Conservation (phyloP, 2,797 vertebrate genomes). For the Neostethus bicornis region DNA sequence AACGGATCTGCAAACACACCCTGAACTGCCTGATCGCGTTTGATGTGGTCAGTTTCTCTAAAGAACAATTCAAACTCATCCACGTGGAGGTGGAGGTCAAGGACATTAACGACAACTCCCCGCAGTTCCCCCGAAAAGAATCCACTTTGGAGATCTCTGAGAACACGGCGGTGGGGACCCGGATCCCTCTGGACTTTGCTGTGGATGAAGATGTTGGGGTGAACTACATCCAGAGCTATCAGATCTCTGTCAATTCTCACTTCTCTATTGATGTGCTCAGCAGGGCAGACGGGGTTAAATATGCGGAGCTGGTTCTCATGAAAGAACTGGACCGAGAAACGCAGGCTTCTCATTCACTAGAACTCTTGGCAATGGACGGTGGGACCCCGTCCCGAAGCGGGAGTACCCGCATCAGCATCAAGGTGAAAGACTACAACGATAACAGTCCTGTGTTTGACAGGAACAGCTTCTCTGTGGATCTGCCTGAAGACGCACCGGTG, state of each 20-base stretch:
- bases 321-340: constrained; percentile 93
- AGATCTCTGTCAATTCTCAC: constrained; percentile 90
- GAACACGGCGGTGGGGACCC: constrained; percentile 88
- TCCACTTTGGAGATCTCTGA: constrained; percentile 91
- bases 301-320: constrained; percentile 93
- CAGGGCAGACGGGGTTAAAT: constrained; percentile 92
- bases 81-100: constrained; percentile 97
- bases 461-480: constrained; percentile 84
- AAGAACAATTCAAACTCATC: constrained; percentile 90
- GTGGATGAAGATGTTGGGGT: constrained; percentile 89
- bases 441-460: constrained; percentile 91
- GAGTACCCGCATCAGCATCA: constrained; percentile 87
- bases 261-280: constrained; percentile 92
- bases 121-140: constrained; percentile 87
- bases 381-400: constrained; percentile 88
- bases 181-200: constrained; percentile 89
- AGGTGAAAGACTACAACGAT: constrained; percentile 95
- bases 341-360: constrained; percentile 87
- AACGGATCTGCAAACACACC: constrained; percentile 87
- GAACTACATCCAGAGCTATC: constrained; percentile 93
- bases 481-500: constrained; percentile 88
- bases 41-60: constrained; percentile 93
- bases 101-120: constrained; percentile 94
- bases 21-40: constrained; percentile 89
- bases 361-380: constrained; percentile 91